Base-by-base conservation (phyloP, 2,888 invertebrate species). In the Nephrotoma guestfalica region DNA sequence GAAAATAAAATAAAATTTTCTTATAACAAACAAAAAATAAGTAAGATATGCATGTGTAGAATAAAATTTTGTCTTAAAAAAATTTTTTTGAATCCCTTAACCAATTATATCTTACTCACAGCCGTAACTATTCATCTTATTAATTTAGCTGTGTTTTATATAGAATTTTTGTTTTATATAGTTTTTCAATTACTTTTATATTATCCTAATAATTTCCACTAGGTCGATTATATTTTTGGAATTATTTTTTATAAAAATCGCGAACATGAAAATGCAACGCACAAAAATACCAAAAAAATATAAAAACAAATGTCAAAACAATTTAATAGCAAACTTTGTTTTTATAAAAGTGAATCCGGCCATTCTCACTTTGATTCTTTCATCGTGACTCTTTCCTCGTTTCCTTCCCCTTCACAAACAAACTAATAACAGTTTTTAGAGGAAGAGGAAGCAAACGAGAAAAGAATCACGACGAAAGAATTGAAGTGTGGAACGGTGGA, bases 31-130 rank as follows among this genome's bases (percentile, higher is more conserved):
- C 30, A 30, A 45, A 30, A 86, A 30, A 45, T 86, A 45, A 40
- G 40, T 43, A 45, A 86, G 86, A 45, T 43, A 86, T 45, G 86
- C 47, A 45, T 86, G 42, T 86, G 85, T 86, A 57, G 51, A 57
- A 57, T 15, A 57, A 57, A 57, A 57, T 15, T 51, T 85, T 86
- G 18, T 43, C 30, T 86, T 42, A 86, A 43, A 83, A 83, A 47
- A n/a, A 13, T 86, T 85, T 41, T 43, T 85, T 86, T 86, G 47
- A 30, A n/a, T 45, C 86, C 86, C 43, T 86, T 45, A 86, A 86
- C 86, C 86, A 43, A 86, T 86, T 86, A 45, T 45, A 86, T 45
- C 45, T 86, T 86, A 86, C 86, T 86, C 86, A 86, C 86, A 86
- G 86, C 86, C 86, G 47, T 45, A 86, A 86, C 45, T 47, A 86